Evolutionary conservation across 1,140 invertebrate species (phyloP).

Genomic region (Brachystomella parvula): DNA sequence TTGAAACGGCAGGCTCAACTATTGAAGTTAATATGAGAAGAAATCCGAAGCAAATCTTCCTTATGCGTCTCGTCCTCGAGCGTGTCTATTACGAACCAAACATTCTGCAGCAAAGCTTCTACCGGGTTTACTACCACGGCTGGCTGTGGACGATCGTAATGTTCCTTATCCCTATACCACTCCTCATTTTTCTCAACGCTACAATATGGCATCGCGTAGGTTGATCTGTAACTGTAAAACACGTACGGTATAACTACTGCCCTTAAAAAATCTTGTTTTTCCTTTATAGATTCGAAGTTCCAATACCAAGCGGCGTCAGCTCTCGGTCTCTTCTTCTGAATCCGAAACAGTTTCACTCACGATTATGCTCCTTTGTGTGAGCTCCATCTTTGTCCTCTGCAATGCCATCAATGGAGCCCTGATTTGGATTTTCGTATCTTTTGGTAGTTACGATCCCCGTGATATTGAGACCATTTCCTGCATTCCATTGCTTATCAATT

Average conservation of each 20-base stretch:
- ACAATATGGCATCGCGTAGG: no score
- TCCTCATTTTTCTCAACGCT: neutral
- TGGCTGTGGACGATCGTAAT: no score
- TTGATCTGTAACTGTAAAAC: no score
- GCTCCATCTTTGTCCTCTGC: neutral
- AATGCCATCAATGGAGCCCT: neutral
- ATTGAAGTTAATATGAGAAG: slow-evolving; percentile 42
- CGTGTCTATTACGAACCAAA: no score
- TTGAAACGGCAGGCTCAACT: no score
- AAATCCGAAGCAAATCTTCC: slow-evolving; percentile 41
- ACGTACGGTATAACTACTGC: no score
- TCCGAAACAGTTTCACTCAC: neutral
- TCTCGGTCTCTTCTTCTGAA: neutral
- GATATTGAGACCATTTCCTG: slow-evolving; percentile 3
- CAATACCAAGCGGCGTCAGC: neutral
- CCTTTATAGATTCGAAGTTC: neutral
- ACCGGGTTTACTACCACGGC: no score
- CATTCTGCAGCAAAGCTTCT: no score
- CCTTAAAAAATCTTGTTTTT: neutral
- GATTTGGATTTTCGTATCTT: slow-evolving; percentile 2
- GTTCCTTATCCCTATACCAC: no score
- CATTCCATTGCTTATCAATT: neutral
- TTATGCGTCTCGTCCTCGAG: no score
- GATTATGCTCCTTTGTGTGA: neutral
- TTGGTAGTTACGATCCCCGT: neutral